Evolutionary conservation across 2,113 vertebrate genomes (phyloP).

Genomic region (Hydrochoerus hydrochaeris): DNA sequence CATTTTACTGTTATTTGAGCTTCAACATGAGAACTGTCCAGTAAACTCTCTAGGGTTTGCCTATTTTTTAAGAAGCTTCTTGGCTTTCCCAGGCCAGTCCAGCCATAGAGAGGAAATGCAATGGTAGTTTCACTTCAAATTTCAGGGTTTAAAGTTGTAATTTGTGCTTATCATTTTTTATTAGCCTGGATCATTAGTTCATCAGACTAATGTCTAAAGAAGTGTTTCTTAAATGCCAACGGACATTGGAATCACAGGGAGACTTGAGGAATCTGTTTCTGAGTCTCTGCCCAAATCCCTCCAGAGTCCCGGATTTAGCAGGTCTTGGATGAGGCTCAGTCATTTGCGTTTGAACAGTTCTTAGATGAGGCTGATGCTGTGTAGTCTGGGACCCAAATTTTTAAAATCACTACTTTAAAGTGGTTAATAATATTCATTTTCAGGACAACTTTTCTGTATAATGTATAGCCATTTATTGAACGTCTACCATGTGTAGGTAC

Average conservation of each 20-base stretch:
- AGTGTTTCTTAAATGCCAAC: background rate
- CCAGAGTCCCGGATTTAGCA: background rate
- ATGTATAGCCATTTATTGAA: background rate
- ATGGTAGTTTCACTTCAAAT: background rate
- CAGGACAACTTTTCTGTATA: background rate
- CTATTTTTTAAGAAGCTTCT: background rate
- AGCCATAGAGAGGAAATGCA: background rate
- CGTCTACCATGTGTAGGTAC: background rate
- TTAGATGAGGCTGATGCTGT: background rate
- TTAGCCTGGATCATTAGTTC: background rate
- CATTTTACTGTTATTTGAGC: background rate
- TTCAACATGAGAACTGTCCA: background rate
- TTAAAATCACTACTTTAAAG: background rate
- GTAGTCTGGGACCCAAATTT: background rate
- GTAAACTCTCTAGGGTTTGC: background rate
- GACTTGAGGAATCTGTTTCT: background rate
- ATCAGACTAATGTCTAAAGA: background rate
- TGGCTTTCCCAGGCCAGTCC: background rate
- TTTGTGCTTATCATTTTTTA: background rate
- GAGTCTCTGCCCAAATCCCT: accelerated
- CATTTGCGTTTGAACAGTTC: background rate
- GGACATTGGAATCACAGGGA: background rate
- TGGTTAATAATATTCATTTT: background rate
- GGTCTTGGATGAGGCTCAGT: background rate
- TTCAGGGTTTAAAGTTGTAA: background rate